Evolutionary conservation across 2,797 vertebrate genomes (phyloP), one percentile per base, ranked within the genome.

Genomic region (Lagorchestes hirsutus): DNA sequence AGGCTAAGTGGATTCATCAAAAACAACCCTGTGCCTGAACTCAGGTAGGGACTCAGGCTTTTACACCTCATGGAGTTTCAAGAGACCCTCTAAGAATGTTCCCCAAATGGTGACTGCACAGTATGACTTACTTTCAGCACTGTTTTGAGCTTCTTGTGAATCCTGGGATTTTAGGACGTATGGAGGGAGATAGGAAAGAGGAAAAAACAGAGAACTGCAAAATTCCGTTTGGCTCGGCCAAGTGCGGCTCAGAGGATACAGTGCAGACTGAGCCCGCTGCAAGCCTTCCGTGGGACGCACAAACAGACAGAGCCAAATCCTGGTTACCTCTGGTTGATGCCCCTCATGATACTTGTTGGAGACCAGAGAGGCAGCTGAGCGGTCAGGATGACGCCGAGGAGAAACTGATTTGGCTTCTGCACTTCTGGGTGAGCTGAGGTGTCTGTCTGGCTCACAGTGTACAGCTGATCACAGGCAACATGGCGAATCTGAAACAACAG

Each of bases 301-400:
- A 34, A 8, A 29, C 2, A 0, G 31, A 67, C 62, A 22, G 62
- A n/a, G 14, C 40, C 22, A 0, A 22, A 24, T 24, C 40, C 22
- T n/a, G 1, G 96, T 54, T 97, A 99, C 99, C 99, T 99, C 98
- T 99, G 99, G 98, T 99, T 99, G 98, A 99, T 98, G 55, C 99
- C 99, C 98, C 99, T 99, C 99, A 99, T 99, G 95, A 99, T 99
- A 93, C 99, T 99, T 22, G 99, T 99, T 16, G 99, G 99, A 97
- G 99, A 99, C 99, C 99, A 99, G 52, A 99, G 98, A 0, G 99
- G 99, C 97, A 99, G 99, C 98, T 99, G 99, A n/a, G 99, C 99
- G 0, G 99, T 99, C 31, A 99, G 99, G 95, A 99, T 97, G 93
- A 99, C 99, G 0, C 99, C 99, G 5, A 99, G 98, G 55, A 99